Percentiles rank a stretch among this genome's conserved stretches.
phyloP scores from a whole-genome alignment of 2,113 vertebrate species.

The Protobothrops flavoviridis region DNA sequence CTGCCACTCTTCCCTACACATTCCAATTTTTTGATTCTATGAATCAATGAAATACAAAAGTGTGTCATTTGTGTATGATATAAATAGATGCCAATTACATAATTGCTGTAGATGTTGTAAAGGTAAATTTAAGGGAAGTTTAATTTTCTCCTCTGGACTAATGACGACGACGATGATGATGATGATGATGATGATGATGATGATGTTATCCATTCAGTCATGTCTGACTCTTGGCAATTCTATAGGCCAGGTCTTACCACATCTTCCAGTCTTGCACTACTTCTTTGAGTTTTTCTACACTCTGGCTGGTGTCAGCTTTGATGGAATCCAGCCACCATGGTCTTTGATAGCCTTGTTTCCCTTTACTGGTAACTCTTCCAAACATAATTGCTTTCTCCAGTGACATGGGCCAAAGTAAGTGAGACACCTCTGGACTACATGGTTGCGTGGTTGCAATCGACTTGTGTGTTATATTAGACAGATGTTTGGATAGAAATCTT shows the following conservation, averaged over 20 bases:
- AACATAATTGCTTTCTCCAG: too few species aligned
- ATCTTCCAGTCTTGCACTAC: too few species aligned
- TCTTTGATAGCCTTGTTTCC: too few species aligned
- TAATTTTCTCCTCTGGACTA: background rate
- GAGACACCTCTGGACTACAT: background rate
- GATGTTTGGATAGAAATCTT: background rate
- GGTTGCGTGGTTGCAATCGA: background rate
- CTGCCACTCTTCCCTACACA: background rate
- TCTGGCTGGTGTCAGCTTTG: too few species aligned
- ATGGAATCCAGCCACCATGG: too few species aligned
- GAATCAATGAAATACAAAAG: background rate
- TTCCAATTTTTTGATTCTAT: background rate
- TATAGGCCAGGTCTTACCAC: too few species aligned
- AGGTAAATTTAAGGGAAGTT: background rate
- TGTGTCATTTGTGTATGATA: background rate
- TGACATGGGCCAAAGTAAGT: background rate
- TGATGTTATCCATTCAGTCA: background rate
- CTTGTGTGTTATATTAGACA: background rate
- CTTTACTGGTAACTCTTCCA: too few species aligned
- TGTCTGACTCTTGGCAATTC: too few species aligned
- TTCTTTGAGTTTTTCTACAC: too few species aligned
- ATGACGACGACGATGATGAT: background rate
- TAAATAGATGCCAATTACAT: background rate
- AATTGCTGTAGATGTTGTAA: background rate
- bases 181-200: too few species aligned